phyloP scores from a whole-genome alignment of 2,797 vertebrate species.

The Parauchenoglanis punctatus region DNA sequence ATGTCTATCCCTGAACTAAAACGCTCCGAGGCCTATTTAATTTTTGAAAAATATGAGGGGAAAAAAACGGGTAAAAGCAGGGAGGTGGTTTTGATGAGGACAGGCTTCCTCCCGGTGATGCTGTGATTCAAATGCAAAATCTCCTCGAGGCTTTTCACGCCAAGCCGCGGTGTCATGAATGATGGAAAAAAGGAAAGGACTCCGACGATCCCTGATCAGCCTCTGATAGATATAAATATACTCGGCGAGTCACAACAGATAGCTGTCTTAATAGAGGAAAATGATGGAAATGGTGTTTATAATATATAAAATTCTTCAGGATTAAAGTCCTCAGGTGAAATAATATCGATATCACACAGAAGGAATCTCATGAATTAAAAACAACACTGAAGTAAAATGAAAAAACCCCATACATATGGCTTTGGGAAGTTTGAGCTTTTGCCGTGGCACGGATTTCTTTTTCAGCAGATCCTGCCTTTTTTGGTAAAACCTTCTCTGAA shows the following conservation, averaged over 20 bases:
- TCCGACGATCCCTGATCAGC: background rate
- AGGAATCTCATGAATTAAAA: conserved; percentile 35
- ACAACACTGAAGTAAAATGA: conserved; percentile 10
- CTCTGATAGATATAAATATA: conserved; percentile 44
- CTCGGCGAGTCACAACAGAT: conserved; percentile 61
- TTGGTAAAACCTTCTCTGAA: conserved; percentile 8
- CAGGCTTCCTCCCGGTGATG: conserved; percentile 35
- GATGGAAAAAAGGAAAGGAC: conserved; percentile 5
- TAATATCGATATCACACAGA: background rate
- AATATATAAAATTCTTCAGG: conserved; percentile 28
- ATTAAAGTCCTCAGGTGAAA: conserved; percentile 34
- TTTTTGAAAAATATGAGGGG: background rate
- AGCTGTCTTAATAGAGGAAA: conserved; percentile 62
- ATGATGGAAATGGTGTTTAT: conserved; percentile 49
- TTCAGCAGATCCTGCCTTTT: background rate
- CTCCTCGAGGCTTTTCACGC: conserved; percentile 2
- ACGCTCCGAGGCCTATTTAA: conserved; percentile 23
- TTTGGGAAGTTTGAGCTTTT: background rate
- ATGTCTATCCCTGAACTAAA: conserved; percentile 4
- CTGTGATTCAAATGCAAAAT: conserved; percentile 50
- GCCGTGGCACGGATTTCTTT: background rate
- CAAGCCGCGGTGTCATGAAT: background rate
- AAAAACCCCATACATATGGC: background rate
- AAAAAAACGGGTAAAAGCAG: background rate
- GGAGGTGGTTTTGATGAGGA: background rate